phyloP scores from a whole-genome alignment of 1,140 invertebrate genomes.

The Saccostrea cuccullata region DNA sequence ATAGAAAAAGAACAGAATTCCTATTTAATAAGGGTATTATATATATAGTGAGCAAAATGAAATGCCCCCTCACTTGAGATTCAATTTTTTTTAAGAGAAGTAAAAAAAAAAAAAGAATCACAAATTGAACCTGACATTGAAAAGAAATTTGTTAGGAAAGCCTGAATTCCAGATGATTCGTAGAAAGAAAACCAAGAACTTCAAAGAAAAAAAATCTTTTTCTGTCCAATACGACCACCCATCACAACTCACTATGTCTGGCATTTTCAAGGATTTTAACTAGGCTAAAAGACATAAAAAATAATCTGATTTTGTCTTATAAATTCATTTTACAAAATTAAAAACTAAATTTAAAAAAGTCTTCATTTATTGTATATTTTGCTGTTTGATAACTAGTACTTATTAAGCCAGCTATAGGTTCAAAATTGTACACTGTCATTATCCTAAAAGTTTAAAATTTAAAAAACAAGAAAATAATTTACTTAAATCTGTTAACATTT shows the following conservation, averaged over 20 bases:
- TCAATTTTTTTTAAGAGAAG: background rate
- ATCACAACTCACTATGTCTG: background rate
- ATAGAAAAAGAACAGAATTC: background rate
- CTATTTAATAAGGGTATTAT: background rate
- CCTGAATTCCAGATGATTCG: background rate
- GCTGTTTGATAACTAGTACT: background rate
- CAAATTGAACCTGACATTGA: conserved; percentile 4
- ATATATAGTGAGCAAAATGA: background rate
- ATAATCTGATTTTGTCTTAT: background rate
- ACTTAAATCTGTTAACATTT: background rate
- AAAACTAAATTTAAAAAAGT: background rate
- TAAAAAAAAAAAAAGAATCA: background rate
- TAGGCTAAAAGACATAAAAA: background rate
- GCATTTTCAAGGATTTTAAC: background rate
- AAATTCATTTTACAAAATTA: background rate
- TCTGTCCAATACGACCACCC: conserved; percentile 6
- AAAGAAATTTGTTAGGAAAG: background rate
- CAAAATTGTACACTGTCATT: background rate
- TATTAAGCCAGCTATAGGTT: background rate
- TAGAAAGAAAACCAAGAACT: background rate
- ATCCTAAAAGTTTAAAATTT: background rate
- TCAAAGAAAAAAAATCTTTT: background rate
- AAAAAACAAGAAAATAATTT: background rate
- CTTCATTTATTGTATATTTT: background rate
- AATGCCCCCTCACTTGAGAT: background rate